phyloP scores from a whole-genome alignment of 2,888 invertebrate species.

The Lingula anatina region DNA sequence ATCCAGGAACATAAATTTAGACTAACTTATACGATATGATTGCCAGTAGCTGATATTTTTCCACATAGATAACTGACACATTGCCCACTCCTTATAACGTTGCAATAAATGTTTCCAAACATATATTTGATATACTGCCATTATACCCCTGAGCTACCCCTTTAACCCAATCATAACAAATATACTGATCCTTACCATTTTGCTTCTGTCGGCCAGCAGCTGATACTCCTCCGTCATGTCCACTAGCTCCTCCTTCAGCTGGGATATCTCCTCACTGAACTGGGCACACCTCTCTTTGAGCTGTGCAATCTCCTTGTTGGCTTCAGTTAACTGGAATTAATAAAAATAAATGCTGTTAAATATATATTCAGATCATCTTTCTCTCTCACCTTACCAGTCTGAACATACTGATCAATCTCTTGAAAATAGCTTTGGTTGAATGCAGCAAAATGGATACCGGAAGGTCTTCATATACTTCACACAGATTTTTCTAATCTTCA shows the following conservation, averaged over 20 bases:
- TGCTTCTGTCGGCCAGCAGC: conserved; percentile 59
- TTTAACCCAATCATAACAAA: neutral
- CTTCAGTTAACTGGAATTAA: conserved; percentile 13
- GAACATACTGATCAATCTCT: no score
- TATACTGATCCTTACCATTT: conserved; percentile 54
- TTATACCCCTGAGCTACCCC: neutral
- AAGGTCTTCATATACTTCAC: no score
- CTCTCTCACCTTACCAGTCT: neutral
- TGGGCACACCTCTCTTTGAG: conserved; percentile 70
- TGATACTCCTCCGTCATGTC: conserved; percentile 61
- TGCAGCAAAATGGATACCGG: no score
- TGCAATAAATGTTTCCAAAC: neutral
- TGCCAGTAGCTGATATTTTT: no score
- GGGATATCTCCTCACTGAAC: conserved; percentile 52
- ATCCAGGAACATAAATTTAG: no score
- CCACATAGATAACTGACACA: neutral
- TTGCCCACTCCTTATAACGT: neutral
- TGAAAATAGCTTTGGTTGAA: no score
- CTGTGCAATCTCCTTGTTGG: conserved; percentile 69
- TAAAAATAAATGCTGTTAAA: neutral
- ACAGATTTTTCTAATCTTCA: no score
- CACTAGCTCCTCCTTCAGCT: conserved; percentile 57
- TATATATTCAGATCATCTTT: neutral
- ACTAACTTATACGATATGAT: no score
- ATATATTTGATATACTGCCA: neutral